Percentiles rank a stretch among this genome's conserved stretches.
These are phyloP conservation scores for Numenius phaeopus DNA, from an alignment of 2,797 vertebrate species.

Conservation along the genomic window DNA sequence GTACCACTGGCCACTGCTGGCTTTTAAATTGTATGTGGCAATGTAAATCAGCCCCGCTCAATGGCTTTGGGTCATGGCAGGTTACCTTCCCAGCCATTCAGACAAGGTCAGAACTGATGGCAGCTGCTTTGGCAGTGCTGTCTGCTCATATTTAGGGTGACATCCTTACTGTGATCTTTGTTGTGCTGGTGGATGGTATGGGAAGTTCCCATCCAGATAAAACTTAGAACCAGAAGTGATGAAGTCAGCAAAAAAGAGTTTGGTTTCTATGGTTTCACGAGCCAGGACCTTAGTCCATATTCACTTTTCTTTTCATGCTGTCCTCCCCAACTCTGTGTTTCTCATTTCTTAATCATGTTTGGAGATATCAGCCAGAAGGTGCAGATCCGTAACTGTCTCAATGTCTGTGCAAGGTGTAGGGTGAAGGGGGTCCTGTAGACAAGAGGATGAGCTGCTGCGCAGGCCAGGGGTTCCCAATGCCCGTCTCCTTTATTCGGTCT, in stretches of 20 bases:
- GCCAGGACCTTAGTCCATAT: not conserved
- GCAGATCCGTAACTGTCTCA: not conserved
- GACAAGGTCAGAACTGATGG: not conserved
- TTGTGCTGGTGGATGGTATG: not conserved
- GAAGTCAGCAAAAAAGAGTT: not conserved
- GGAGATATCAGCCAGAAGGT: not conserved
- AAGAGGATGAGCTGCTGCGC: not conserved
- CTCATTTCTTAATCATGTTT: not conserved
- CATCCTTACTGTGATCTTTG: not conserved
- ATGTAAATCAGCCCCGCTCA: fast-evolving
- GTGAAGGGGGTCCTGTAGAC: not conserved
- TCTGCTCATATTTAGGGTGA: not conserved
- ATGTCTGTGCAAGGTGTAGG: not conserved
- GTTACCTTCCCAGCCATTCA: not conserved
- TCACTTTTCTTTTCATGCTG: not conserved
- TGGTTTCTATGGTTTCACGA: not conserved
- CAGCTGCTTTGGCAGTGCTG: not conserved
- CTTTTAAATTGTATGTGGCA: not conserved
- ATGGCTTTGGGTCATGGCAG: fast-evolving
- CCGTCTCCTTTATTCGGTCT: not conserved
- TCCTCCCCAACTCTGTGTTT: not conserved
- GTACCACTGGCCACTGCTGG: not conserved
- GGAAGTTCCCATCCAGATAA: not conserved
- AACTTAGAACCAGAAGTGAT: not conserved
- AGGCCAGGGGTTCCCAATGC: not conserved